phyloP scores from a whole-genome alignment of 2,888 invertebrate species.

The Drosophila tanythrix region DNA sequence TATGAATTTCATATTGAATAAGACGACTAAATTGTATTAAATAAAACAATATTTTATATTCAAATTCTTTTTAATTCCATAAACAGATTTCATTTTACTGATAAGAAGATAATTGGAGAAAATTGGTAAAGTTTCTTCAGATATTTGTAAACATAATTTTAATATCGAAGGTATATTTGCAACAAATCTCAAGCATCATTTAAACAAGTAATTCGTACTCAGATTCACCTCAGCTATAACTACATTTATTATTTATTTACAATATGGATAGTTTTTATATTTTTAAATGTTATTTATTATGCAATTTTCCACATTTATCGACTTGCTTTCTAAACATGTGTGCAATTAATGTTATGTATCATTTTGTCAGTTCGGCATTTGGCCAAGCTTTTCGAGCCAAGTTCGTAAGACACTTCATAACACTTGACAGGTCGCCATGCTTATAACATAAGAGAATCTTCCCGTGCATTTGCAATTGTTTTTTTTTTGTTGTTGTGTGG shows the following conservation, averaged over 20 bases:
- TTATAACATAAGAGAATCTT: constrained; percentile 35
- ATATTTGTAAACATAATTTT: not conserved
- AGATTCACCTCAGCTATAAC: not conserved
- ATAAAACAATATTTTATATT: not conserved
- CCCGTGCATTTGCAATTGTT: constrained; percentile 15
- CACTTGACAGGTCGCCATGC: constrained; percentile 37
- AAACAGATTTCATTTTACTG: not conserved
- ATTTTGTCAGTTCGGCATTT: constrained; percentile 62
- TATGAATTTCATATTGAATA: not conserved
- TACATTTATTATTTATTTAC: not conserved
- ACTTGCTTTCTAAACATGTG: constrained; percentile 39
- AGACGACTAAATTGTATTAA: not conserved
- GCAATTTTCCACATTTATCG: constrained; percentile 1
- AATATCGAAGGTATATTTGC: not conserved
- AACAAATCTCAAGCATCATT: not conserved
- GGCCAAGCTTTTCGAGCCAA: constrained; percentile 57
- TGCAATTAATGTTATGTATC: constrained; percentile 69
- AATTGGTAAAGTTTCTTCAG: not conserved
- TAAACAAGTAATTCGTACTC: not conserved
- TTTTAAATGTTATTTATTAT: not conserved
- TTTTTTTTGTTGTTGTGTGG: constrained; percentile 9
- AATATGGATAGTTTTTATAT: not conserved
- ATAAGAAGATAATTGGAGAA: not conserved
- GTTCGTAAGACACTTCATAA: constrained; percentile 58
- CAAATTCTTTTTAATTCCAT: not conserved